phyloP scores from a whole-genome alignment of 92 coral and sea anemone genomes.

The Phenganax marumi region DNA sequence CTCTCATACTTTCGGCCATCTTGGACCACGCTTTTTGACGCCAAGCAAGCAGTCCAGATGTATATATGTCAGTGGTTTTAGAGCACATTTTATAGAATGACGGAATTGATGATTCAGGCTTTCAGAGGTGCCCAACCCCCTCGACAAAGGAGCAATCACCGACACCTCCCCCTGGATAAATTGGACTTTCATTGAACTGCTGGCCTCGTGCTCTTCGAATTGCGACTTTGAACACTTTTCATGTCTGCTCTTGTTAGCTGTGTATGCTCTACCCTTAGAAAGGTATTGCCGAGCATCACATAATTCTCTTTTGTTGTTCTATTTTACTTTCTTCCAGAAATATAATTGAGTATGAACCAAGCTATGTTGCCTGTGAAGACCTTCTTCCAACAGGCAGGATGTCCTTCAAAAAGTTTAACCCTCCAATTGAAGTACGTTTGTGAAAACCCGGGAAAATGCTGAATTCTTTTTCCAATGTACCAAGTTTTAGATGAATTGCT shows the following conservation, averaged over 20 bases:
- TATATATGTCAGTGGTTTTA: conserved; percentile 64
- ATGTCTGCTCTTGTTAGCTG: no score
- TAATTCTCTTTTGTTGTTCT: neutral
- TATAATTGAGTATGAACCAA: conserved; percentile 77
- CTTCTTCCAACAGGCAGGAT: conserved; percentile 82
- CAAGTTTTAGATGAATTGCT: neutral
- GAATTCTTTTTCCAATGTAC: neutral
- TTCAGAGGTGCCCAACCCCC: no score
- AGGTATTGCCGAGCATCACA: neutral
- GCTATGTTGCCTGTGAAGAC: conserved; percentile 83
- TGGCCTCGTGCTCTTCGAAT: no score
- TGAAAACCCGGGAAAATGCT: neutral
- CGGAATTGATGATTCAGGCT: no score
- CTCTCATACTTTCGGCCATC: no score
- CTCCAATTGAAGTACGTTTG: conserved; percentile 74
- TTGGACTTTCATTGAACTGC: no score
- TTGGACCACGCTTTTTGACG: no score
- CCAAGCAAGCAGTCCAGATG: no score
- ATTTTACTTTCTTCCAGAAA: conserved; percentile 35
- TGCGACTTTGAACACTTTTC: no score
- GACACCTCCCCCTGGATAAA: no score
- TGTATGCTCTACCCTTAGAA: neutral
- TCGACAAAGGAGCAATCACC: no score
- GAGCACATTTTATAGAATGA: no score
- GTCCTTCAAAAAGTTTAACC: conserved; percentile 93